Evolutionary conservation across 2,113 vertebrate genomes (phyloP), one percentile per base, ranked within the genome.

Genomic region (Leiothrix lutea): DNA sequence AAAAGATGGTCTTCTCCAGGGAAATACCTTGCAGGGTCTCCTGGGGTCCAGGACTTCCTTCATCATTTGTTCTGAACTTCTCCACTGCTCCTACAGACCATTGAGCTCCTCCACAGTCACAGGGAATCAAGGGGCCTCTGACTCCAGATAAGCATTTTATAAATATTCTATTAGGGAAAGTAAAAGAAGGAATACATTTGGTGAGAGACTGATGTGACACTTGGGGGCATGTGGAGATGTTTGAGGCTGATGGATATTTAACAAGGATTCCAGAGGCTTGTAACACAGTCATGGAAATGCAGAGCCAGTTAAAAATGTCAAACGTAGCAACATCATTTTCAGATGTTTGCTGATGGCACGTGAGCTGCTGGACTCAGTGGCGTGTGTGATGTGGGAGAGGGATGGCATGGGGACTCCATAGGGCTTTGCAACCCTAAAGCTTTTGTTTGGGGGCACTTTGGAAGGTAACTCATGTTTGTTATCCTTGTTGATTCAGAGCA

Each of bases 391-490:
- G 12, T 50, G 29, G 11, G 25, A 65, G 23, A 17, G 51, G 12
- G 36, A 28, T 7, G 23, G 18, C 26, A 1, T 3, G 9, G 29
- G 22, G 48, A 12, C 35, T 19, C 15, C 0, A 0, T 0, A 10
- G 65, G 42, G 10, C 66, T 69, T 11, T 8, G 6, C 40, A 77
- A 51, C 24, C 64, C 54, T 33, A 6, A 54, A 9, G 3, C 0
- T 53, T 31, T 8, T 10, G 4, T 31, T 19, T 13, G 28, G 73
- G 50, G 9, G 17, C 9, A 11, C 22, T 65, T 57, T 10, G 14
- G 44, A n/a, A 38, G 18, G 12, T 45, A 16, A 23, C 13, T 25
- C 3, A 1, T 8, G 45, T 62, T 73, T 51, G 21, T n/a, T 31
- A 24, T 25, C 54, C 54, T 75, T 65, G 40, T 72, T 23, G 31